Evolutionary conservation across 2,113 vertebrate genomes (phyloP), one percentile per base, ranked within the genome.

Genomic region (Oncorhynchus clarkii): DNA sequence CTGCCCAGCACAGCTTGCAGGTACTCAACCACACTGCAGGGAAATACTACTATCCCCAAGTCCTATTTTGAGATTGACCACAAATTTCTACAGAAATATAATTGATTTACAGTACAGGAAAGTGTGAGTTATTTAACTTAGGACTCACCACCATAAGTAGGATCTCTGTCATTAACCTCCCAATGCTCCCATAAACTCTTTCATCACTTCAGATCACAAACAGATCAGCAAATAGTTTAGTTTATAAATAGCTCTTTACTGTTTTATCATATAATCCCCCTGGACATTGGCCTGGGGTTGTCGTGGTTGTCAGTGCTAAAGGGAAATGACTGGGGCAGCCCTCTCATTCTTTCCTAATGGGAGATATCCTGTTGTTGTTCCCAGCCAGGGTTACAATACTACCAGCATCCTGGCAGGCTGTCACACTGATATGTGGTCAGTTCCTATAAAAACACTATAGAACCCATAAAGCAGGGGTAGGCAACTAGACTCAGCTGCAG

Each of bases 341-440:
- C 62, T 57, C 71, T 82, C 29, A 45, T 22, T 22, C 26, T 78
- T 65, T 72, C 71, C 80, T 83, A 76, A 49, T 70, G 82, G 79
- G 66, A 78, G 75, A 85, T 82, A 87, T 91, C 87, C 89, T 88
- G 86, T 88, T 88, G 76, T 86, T 87, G 81, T 85, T 80, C 79
- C 70, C 64, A 76, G 11, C 0, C 68, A 13, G 62, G 71, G 84
- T 84, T 75, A 82, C 64, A 85, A 88, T 22, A 22, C n/a, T 22
- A 62, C 77, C 48, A 54, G 51, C 51, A 54, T 1, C 12, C 71
- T 27, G n/a, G n/a, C 59, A 16, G 68, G 48, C 27, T 45, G 34
- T 72, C 3, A 12, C 71, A 29, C 78, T 77, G 65, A 77, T 71
- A 64, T 82, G 51, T 24, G 16, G 67, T 49, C 66, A 9, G 48